These are phyloP conservation scores for Poeciliopsis turneri DNA, from an alignment of 2,797 vertebrate species.

Conservation along the genomic window DNA sequence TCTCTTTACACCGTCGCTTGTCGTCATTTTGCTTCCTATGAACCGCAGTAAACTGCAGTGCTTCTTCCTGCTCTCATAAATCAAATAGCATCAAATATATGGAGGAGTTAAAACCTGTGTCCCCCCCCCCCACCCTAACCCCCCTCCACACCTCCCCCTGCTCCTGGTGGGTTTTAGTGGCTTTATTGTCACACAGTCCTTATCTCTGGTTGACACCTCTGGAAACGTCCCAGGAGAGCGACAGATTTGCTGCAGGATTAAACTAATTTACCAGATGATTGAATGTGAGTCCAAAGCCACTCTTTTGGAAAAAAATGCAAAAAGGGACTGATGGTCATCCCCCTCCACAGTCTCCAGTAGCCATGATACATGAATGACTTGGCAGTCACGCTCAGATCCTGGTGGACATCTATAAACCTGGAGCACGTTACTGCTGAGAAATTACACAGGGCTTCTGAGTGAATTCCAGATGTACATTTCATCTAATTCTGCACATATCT, in stretches of 20 bases:
- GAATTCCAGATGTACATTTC: not conserved
- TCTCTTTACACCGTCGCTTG: constrained; percentile 26
- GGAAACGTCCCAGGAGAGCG: constrained; percentile 79
- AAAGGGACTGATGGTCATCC: constrained; percentile 49
- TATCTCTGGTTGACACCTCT: constrained; percentile 82
- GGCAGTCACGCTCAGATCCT: constrained; percentile 42
- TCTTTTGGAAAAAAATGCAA: constrained; percentile 75
- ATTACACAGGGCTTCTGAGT: constrained; percentile 20
- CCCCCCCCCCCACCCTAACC: not conserved
- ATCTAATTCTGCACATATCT: constrained; percentile 5
- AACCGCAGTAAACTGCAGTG: constrained; percentile 40
- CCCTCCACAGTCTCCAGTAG: constrained; percentile 33
- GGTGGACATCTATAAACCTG: constrained; percentile 24
- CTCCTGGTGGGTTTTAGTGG: constrained; percentile 53
- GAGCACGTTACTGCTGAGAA: not conserved
- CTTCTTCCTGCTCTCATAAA: constrained; percentile 62
- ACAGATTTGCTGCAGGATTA: constrained; percentile 81
- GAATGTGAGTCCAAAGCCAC: constrained; percentile 80
- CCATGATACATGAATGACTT: constrained; percentile 66
- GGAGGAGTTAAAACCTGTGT: constrained; percentile 46
- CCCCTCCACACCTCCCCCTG: not conserved
- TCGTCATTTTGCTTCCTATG: constrained; percentile 28
- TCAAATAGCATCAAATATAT: constrained; percentile 65
- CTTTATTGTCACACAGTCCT: constrained; percentile 76
- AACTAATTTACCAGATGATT: constrained; percentile 84